Evolutionary conservation across 1,140 invertebrate species (phyloP), one percentile per base, ranked within the genome.

Genomic region (Trypoxylus dichotomus): DNA sequence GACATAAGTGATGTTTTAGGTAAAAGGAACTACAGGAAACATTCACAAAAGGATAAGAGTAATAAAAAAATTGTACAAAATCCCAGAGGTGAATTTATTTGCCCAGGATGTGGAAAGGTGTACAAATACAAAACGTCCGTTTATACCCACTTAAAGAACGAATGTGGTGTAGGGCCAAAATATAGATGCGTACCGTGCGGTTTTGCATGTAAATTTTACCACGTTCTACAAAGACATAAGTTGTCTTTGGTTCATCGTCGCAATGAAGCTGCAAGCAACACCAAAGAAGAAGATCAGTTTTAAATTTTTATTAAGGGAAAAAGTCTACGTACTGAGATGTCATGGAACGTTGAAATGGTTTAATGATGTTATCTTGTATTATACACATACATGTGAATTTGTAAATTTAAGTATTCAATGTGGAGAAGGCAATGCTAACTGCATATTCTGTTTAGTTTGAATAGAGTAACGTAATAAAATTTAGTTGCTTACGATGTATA

Each of bases 51-150:
- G 74, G 74, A 75, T 24, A 75, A 42, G 24, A 37, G 10, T 37
- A 47, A 75, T 6, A 75, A 42, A 54, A 21, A 54, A 15, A 75
- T 75, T 15, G 13, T 54, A n/a, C 74, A 75, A 47, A 75, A 75
- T 54, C 43, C 8, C 8, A 75, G 32, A 47, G 74, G 74, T n/a
- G 74, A 75, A 75, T 75, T 75, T 75, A 75, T 75, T 75, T 83
- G 80, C 71, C 79, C 80, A 1, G 78, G 42, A 11, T 81, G 80
- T 76, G 47, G 42, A 41, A 80, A 78, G 75, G 74, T 73, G 8
- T 81, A 81, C 76, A 81, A 81, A 76, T 79, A 80, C 72, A 81
- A 81, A 75, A 79, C 80, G 25, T 80, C 79, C 5, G 79, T 80
- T 11, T 81, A 80, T 71, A 80, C 79, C 15, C 81, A 81, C 37